Base-by-base conservation (phyloP, 2,113 vertebrate species). In the Eclectus roratus region DNA sequence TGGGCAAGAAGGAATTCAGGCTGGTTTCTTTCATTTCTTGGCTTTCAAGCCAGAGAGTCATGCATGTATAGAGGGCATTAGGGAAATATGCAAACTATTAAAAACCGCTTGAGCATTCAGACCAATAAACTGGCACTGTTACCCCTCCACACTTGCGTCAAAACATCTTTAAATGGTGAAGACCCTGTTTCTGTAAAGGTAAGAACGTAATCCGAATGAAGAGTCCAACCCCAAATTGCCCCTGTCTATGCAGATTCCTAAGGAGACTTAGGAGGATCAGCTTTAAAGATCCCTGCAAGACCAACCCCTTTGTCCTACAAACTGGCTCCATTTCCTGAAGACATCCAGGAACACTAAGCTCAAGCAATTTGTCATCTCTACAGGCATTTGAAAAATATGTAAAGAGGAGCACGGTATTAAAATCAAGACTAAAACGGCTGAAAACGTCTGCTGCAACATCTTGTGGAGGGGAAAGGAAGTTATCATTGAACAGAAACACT, bases 361-460 rank as follows among this genome's bases (percentile, higher is more conserved):
- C 73, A 66, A 92, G 74, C 64, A 72, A 70, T 91, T 72, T 96
- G 49, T 80, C 74, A 81, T 82, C 70, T 72, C 66, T 52, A 53
- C 20, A 88, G 63, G 84, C 39, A 94, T 87, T 81, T 79, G 17
- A 87, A 87, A 92, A 94, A 64, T 85, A 93, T 60, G 33, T 83
- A 49, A 63, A 86, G 52, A 76, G 47, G 81, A 85, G 52, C 35
- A 58, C 69, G 65, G 64, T 76, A 52, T 76, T 81, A 91, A 95
- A 92, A 88, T 64, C 17, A 52, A 89, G 77, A 92, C 61, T 89
- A 74, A 89, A 93, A 94, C 28, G 52, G 69, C 47, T 68, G 69
- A 94, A 95, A 96, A 80, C 9, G 35, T 65, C 61, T 70, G 85
- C 77, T 21, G 29, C 39, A 65, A 89, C 35, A 43, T 80, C 43